Conservation (phyloP, 2,888 invertebrate genomes). For the Tryphoninae sp. region DNA sequence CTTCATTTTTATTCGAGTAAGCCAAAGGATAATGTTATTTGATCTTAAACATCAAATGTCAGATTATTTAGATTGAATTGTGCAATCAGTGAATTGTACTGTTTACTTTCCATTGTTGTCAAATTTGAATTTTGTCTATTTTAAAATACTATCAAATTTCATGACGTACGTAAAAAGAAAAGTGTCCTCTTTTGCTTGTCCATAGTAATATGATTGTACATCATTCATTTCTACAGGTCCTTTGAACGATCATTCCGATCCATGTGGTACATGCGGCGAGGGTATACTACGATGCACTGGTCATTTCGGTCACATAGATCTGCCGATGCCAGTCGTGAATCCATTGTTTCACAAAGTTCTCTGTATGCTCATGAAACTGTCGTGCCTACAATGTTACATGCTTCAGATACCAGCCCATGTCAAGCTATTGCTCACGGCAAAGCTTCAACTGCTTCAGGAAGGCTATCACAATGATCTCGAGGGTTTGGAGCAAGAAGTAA, state of each 20-base stretch:
- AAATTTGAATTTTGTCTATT: not conserved
- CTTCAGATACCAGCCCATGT: conserved; percentile 85
- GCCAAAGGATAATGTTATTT: too few species aligned
- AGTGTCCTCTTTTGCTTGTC: too few species aligned
- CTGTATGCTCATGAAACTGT: conserved; percentile 85
- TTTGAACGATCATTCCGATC: conserved; percentile 85
- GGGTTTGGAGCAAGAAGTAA: conserved; percentile 83
- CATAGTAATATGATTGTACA: too few species aligned
- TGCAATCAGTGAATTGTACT: not conserved
- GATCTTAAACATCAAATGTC: not conserved
- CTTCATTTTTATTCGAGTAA: too few species aligned
- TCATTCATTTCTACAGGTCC: conserved; percentile 81
- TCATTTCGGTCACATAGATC: conserved; percentile 96
- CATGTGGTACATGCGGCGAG: conserved; percentile 91
- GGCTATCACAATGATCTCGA: conserved; percentile 89
- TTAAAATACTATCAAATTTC: conserved; percentile 16
- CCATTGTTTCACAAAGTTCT: conserved; percentile 92
- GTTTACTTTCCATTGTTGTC: not conserved
- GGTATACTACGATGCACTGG: conserved; percentile 89
- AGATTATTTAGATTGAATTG: not conserved
- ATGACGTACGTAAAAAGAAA: too few species aligned
- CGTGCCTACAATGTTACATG: conserved; percentile 88
- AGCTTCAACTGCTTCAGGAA: conserved; percentile 87
- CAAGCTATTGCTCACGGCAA: conserved; percentile 85
- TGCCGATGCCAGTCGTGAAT: conserved; percentile 94